A percentile compares a stretch with the other conserved stretches of the same genome.
phyloP scores from a whole-genome alignment of 2,113 vertebrate species.

The Phaethon lepturus region DNA sequence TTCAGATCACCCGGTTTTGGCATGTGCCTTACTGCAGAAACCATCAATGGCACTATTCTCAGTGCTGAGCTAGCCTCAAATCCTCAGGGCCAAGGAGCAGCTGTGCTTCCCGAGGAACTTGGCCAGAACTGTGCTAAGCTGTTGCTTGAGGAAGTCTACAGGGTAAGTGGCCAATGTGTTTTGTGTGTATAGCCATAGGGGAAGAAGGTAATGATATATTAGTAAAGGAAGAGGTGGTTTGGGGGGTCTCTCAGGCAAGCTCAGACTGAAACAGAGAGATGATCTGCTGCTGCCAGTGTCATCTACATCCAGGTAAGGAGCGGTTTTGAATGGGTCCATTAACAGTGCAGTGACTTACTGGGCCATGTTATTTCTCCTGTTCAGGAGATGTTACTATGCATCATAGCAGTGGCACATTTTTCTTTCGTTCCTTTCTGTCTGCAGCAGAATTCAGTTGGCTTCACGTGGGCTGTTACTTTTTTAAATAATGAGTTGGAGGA shows the following conservation, averaged over 20 bases:
- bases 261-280: neutral
- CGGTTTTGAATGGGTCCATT: neutral
- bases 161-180: conserved; percentile 77
- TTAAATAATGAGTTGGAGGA: neutral
- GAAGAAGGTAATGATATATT: neutral
- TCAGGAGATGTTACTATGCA: neutral
- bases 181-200: neutral
- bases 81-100: conserved; percentile 88
- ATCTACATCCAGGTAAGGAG: neutral
- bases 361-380: neutral
- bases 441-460: neutral
- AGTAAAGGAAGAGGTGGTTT: neutral
- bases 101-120: conserved; percentile 90
- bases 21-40: conserved; percentile 91
- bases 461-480: neutral
- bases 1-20: conserved; percentile 95
- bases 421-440: neutral
- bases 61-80: conserved; percentile 91
- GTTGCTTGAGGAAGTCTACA: conserved; percentile 92
- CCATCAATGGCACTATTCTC: conserved; percentile 85
- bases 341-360: neutral
- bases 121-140: conserved; percentile 90
- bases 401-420: neutral
- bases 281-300: neutral
- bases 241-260: neutral